Evolutionary conservation across 2,888 invertebrate species (phyloP).

Genomic region (Sinelater perroti): DNA sequence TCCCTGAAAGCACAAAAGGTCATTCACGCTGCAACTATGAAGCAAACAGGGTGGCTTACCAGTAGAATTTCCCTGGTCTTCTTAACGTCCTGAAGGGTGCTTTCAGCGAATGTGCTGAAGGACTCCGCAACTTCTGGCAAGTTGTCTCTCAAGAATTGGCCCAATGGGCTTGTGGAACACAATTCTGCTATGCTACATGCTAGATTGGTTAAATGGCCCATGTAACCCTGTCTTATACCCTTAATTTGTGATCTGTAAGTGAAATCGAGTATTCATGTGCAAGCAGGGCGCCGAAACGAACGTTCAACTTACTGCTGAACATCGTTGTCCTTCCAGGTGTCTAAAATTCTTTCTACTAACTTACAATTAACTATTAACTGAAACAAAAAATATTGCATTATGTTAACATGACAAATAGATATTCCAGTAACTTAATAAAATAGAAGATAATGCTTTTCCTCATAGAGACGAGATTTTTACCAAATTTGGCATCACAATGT

Average conservation of each 20-base stretch:
- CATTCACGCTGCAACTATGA: not conserved
- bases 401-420: not conserved
- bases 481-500: too few species aligned
- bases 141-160: slow-evolving; percentile 65
- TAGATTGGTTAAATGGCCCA: slow-evolving; percentile 73
- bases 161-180: slow-evolving; percentile 65
- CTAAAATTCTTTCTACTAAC: slow-evolving; percentile 80
- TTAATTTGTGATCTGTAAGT: slow-evolving; percentile 62
- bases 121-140: slow-evolving; percentile 62
- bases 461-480: too few species aligned
- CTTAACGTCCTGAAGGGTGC: slow-evolving; percentile 54
- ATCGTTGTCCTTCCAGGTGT: slow-evolving; percentile 83
- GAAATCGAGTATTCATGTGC: too few species aligned
- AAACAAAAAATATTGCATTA: slow-evolving; percentile 41
- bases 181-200: slow-evolving; percentile 65
- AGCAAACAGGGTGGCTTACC: too few species aligned
- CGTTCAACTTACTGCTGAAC: slow-evolving; percentile 76
- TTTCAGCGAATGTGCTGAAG: slow-evolving; percentile 56
- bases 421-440: too few species aligned
- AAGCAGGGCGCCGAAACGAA: too few species aligned
- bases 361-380: slow-evolving; percentile 73
- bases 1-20: slow-evolving; percentile 49
- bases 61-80: slow-evolving; percentile 54
- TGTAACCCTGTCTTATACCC: slow-evolving; percentile 69
- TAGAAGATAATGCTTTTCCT: too few species aligned